Conservation (phyloP, 2,888 invertebrate species). For the Meteorus cinctellus region DNA sequence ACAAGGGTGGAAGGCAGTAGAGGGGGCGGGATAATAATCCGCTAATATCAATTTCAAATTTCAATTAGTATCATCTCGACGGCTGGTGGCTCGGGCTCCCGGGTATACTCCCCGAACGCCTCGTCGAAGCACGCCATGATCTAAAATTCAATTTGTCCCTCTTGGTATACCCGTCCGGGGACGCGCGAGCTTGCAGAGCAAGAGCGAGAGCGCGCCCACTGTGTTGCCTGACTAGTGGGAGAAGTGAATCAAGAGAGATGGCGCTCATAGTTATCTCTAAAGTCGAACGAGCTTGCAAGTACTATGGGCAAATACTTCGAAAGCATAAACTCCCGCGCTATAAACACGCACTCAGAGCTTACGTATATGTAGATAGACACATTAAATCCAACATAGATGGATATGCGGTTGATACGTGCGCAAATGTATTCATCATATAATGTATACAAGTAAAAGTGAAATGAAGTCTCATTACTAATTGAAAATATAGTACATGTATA, state of each 20-base stretch:
- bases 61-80: constrained; percentile 73
- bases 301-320: constrained; percentile 22
- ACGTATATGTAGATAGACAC: neutral
- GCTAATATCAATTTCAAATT: constrained; percentile 74
- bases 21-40: constrained; percentile 68
- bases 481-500: constrained; percentile 16
- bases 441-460: constrained; percentile 18
- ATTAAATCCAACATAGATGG: neutral
- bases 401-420: constrained; percentile 7
- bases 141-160: constrained; percentile 74
- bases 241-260: constrained; percentile 46
- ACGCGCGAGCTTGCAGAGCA: constrained; percentile 37
- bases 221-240: constrained; percentile 23
- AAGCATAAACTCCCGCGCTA: constrained; percentile 51
- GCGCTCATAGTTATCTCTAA: constrained; percentile 10
- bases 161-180: constrained; percentile 52
- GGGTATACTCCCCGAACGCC: constrained; percentile 58
- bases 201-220: constrained; percentile 8
- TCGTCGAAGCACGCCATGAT: constrained; percentile 70
- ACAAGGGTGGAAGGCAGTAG: constrained; percentile 44
- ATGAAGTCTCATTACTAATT: constrained; percentile 40
- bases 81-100: constrained; percentile 55
- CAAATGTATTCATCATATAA: neutral
- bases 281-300: constrained; percentile 11
- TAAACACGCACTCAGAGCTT: constrained; percentile 47